These are phyloP conservation scores for Spialia ferax DNA, from an alignment of 2,888 invertebrate genomes.

Conservation along the genomic window DNA sequence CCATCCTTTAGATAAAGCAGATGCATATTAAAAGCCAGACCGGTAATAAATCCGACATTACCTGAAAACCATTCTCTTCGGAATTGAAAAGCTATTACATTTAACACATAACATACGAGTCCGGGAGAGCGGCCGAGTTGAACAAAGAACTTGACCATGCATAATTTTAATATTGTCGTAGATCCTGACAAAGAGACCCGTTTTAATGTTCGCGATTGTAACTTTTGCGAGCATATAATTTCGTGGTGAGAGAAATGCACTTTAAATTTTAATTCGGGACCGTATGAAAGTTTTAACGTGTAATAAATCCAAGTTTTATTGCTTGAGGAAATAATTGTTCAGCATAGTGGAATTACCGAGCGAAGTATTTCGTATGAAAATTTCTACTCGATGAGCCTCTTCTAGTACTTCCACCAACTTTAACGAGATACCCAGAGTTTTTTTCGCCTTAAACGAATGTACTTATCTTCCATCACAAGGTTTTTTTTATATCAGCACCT, in stretches of 20 bases:
- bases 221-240: conserved; percentile 35
- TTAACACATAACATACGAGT: conserved; percentile 41
- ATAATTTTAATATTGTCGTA: conserved; percentile 40
- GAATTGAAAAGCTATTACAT: conserved; percentile 47
- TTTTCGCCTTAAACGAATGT: too few relatives aligned
- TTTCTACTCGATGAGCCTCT: too few relatives aligned
- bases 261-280: conserved; percentile 32
- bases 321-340: conserved; percentile 13
- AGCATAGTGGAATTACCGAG: neutral
- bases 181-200: conserved; percentile 37
- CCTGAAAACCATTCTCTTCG: conserved; percentile 50
- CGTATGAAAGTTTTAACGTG: conserved; percentile 27
- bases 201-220: conserved; percentile 38
- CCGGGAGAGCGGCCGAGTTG: conserved; percentile 14
- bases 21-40: conserved; percentile 37
- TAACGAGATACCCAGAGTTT: too few relatives aligned
- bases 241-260: conserved; percentile 33
- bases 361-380: neutral
- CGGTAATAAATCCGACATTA: conserved; percentile 50
- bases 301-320: conserved; percentile 30
- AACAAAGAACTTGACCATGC: conserved; percentile 40
- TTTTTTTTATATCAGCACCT: too few relatives aligned
- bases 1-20: conserved; percentile 39
- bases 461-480: too few relatives aligned
- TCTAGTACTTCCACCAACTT: too few relatives aligned